Base-by-base conservation (phyloP, 2,797 vertebrate species). In the Cephalopachus bancanus region DNA sequence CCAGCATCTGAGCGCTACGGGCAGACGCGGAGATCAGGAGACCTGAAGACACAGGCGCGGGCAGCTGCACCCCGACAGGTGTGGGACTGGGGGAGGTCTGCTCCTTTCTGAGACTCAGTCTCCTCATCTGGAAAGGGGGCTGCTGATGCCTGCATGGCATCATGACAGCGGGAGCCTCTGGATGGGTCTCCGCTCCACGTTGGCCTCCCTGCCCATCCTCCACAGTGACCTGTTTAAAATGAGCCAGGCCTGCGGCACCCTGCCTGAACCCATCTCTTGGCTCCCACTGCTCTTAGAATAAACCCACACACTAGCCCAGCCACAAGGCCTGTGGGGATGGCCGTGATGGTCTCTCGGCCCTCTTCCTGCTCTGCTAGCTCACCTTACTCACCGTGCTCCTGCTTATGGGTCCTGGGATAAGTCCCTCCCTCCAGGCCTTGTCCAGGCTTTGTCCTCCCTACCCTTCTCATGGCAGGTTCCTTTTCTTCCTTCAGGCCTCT, bases 141-240 rank as follows among this genome's bases (percentile, higher is more conserved):
- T 19, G 7, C n/a, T 16, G 64, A 30, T 0, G 5, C 74, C 14
- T 17, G n/a, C 10, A 1, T 0, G 51, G 17, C 30, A 14, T 1
- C 22, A 86, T 0, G 11, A 57, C 9, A 49, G 67, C 4, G 3
- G 37, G 17, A 26, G 64, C 69, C 53, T 79, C 33, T 15, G 60
- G 7, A 3, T 1, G 86, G 79, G 62, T 5, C 53, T 75, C 65
- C 49, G 74, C 44, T 72, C 62, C 59, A 24, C 3, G 5, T 78
- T 57, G 11, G 75, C 17, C 33, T 86, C 51, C 71, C n/a, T 5
- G 22, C 37, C 1, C n/a, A 8, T 17, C 49, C 11, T n/a, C 49
- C 24, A 4, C 4, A 9, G 64, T 11, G 49, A 64, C 4, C 49
- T 17, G 72, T 81, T 16, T n/a, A 16, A 14, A 67, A 24, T 1